Conservation (phyloP, 2,797 vertebrate genomes). For the Gymnothorax reevesii region DNA sequence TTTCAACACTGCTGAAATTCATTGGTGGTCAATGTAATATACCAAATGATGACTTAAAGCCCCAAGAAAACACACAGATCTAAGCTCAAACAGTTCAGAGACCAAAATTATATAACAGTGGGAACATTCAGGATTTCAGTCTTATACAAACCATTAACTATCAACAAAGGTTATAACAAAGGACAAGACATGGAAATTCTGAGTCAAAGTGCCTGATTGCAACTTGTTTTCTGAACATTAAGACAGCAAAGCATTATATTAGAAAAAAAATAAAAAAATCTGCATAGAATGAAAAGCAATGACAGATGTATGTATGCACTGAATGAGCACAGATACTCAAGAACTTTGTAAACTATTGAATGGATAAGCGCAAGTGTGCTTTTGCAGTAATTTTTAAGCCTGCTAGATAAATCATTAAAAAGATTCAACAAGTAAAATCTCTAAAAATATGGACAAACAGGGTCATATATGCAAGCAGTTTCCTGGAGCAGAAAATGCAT, state of each 20-base stretch:
- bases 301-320: slow-evolving; percentile 3
- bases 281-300: slow-evolving; percentile 3
- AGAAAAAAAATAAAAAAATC: not conserved
- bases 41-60: not conserved
- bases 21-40: not conserved
- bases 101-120: not conserved
- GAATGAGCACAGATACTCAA: not conserved
- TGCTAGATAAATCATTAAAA: not conserved
- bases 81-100: not conserved
- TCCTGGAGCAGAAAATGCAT: not conserved
- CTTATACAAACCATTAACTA: not conserved
- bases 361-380: not conserved
- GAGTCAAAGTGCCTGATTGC: not conserved
- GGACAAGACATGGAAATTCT: not conserved
- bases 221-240: not conserved
- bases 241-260: not conserved
- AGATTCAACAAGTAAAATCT: not conserved
- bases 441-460: not conserved
- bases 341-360: not conserved
- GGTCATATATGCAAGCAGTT: not conserved
- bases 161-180: not conserved
- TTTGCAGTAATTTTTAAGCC: not conserved
- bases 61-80: not conserved
- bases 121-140: not conserved
- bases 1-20: not conserved